Base-by-base conservation (phyloP, 2,797 vertebrate species). In the Sarcophilus harrisii region DNA sequence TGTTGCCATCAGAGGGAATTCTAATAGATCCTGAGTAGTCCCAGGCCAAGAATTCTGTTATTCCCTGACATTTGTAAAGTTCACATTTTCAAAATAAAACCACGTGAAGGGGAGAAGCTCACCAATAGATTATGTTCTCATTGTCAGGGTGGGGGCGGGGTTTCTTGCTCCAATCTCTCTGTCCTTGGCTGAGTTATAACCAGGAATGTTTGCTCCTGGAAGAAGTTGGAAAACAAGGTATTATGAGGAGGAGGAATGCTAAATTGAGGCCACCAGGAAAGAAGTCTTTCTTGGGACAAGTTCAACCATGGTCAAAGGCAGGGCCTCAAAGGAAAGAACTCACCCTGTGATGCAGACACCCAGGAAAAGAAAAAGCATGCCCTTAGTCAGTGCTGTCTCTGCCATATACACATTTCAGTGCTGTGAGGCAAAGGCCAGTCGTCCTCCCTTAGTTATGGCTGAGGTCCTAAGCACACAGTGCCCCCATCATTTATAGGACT, bases 1-100 rank as follows among this genome's bases (percentile, higher is more conserved):
- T 97, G 97, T 96, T 4, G 32, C 95, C 0, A 14, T 95, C 96
- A 9, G 92, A 5, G 92, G 96, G 98, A 98, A 97, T 98, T 98
- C 98, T 98, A 98, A 98, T 93, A 14, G 92, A 97, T 97, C 97
- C 98, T 97, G 92, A 97, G n/a, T 89, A 95, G 98, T 95, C 98
- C 98, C 98, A 94, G 96, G 96, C 94, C 5, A 96, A 97, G 92
- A 96, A 89, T 97, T 98, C 97, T 90, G 97, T 97, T 95, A 73
- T 97, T 98, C 94, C 49, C 4, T 98, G 98, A 98, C 98, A 98
- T 98, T 98, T 98, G 97, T 93, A 98, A 99, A 99, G 98, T 98
- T 99, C 98, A 98, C 94, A 87, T 98, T 98, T 98, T 98, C 98
- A 97, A 98, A 98, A 98, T 52, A 98, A 98, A 97, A 95, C 90